A percentile compares a stretch with the other conserved stretches of the same genome.
Conservation (phyloP, 2,888 invertebrate genomes). For the Leucozona laternaria region DNA sequence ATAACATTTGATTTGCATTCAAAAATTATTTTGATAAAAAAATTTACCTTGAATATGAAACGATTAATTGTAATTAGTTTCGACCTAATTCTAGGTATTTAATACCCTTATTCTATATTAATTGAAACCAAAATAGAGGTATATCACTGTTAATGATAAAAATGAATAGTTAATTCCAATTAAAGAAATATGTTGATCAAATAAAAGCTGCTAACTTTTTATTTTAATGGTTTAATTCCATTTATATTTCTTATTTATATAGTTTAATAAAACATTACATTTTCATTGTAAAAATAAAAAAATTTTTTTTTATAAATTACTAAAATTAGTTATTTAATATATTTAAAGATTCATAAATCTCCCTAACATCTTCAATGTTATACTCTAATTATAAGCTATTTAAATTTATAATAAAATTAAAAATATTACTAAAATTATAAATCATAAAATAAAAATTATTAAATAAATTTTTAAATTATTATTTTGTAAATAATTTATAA, state of each 20-base stretch:
- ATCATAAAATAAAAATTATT: slow-evolving; percentile 84
- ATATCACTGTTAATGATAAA: slow-evolving; percentile 88
- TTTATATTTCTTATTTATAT: slow-evolving; percentile 61
- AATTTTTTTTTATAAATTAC: slow-evolving; percentile 80
- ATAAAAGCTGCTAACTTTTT: slow-evolving; percentile 88
- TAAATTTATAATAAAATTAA: slow-evolving; percentile 70
- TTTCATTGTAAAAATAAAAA: slow-evolving; percentile 87
- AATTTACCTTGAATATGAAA: slow-evolving; percentile 83
- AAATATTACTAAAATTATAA: slow-evolving; percentile 78
- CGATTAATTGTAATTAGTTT: slow-evolving; percentile 85
- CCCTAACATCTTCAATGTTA: slow-evolving; percentile 84
- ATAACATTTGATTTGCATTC: slow-evolving; percentile 14
- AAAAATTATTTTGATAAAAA: slow-evolving; percentile 83
- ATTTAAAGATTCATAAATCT: slow-evolving; percentile 80
- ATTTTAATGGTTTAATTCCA: slow-evolving; percentile 81
- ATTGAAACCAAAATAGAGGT: slow-evolving; percentile 87
- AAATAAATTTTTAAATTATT: slow-evolving; percentile 85
- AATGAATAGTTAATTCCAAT: slow-evolving; percentile 85
- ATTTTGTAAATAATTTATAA: slow-evolving; percentile 83
- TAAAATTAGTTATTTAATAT: slow-evolving; percentile 78
- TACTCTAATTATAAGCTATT: slow-evolving; percentile 84
- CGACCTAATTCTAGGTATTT: slow-evolving; percentile 84
- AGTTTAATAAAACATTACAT: slow-evolving; percentile 86
- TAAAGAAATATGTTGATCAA: slow-evolving; percentile 85
- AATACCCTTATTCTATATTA: slow-evolving; percentile 77